Evolutionary conservation across 2,888 invertebrate species (phyloP), one percentile per base, ranked within the genome.

Genomic region (Xanthia togata): DNA sequence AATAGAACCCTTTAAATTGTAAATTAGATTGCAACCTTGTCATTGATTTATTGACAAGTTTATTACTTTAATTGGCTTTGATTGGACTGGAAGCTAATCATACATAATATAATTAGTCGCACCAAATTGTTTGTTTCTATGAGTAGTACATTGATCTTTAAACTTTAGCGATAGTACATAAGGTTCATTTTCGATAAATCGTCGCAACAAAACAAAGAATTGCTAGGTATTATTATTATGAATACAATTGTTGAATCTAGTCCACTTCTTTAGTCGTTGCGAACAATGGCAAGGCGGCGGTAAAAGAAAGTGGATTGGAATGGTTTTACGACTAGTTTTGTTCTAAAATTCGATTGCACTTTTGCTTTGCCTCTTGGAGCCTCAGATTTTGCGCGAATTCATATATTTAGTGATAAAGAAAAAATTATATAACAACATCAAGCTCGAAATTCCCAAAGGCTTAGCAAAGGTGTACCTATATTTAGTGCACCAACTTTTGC

Each of bases 161-260:
- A 31, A 70, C 59, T 73, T 71, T 65, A 68, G 5, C 4, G 5
- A 14, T 11, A 53, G 8, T 5, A 65, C 26, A 53, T 76, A 80
- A 35, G 72, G 80, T 70, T 57, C 57, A 71, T 76, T 63, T 74
- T 78, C 17, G 71, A 64, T 35, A 50, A 41, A 44, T 55, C 17
- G 31, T 70, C 20, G 60, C n/a, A 17, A 62, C 64, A 55, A 70
- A 86, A 87, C 79, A 87, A 85, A 87, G 69, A 65, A 50, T 44
- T 53, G 23, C 12, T 64, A 74, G 31, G 35, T 62, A 60, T 47
- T 35, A 60, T 17, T 72, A 53, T 60, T 47, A 69, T 38, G 55
- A 63, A 67, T 70, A 68, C 60, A 73, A 53, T 80, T 73, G 59
- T 81, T 74, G 57, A 86, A 60, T 78, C 63, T 76, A 74, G 71